Evolutionary conservation across 2,797 vertebrate genomes (phyloP), one percentile per base, ranked within the genome.

Genomic region (Lophotriccus pileatus): DNA sequence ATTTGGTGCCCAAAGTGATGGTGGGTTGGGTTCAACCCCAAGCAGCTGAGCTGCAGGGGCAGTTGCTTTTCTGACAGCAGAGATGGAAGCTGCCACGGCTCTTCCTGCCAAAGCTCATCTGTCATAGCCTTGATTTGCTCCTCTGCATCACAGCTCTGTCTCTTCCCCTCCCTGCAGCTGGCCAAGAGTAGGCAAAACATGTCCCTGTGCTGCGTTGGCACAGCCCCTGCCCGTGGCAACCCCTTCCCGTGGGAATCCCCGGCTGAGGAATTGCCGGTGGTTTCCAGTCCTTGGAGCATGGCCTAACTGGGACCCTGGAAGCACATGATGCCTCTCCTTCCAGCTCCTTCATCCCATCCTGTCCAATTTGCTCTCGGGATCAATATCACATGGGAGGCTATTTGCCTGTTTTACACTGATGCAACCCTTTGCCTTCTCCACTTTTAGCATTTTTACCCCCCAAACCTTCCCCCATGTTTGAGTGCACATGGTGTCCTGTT

Each of bases 121-220:
- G 84, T 79, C 78, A 73, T 0, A 74, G 44, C 12, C 59, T 72
- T 84, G 32, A 49, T 93, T 90, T 84, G 55, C 44, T 69, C n/a
- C 63, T 79, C 24, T 3, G 10, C 50, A 62, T 69, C 39, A 47
- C 72, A 74, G 43, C 36, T 41, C 47, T 47, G 53, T 66, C 49
- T 21, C 32, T 68, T 85, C 52, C 59, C 16, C 18, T 86, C n/a
- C 62, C 68, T 75, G 76, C 76, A 91, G 66, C 80, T 66, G 84
- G 84, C 63, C 70, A 44, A 67, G 39, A 44, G 67, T 14, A 84
- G 53, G 36, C 22, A 76, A 58, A 69, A 66, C 30, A 36, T 2
- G 1, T 69, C 7, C 0, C 74, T 1, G 0, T 37, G 62, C 37
- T 3, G 2, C 0, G 0, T 0, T 50, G 77, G 66, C 8, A 6